A percentile compares a stretch with the other conserved stretches of the same genome.
phyloP scores from a whole-genome alignment of 2,113 vertebrate species.

The Cynocephalus volans region DNA sequence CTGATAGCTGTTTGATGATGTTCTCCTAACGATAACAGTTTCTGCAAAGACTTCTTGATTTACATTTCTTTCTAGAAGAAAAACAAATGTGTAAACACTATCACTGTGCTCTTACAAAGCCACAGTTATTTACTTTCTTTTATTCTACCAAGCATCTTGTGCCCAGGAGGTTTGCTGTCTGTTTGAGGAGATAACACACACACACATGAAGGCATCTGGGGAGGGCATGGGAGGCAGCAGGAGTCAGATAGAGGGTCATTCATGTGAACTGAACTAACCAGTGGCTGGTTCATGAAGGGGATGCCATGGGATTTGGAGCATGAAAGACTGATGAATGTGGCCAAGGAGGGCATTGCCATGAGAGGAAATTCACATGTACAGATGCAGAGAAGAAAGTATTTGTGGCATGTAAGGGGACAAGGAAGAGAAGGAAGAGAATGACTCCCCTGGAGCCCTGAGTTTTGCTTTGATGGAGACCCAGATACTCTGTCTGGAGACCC shows the following conservation, averaged over 20 bases:
- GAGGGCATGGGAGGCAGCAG: neutral
- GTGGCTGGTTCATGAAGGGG: neutral
- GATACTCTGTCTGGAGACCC: neutral
- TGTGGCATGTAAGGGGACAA: neutral
- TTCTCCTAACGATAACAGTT: neutral
- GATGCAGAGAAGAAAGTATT: constrained; percentile 51
- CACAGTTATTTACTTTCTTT: neutral
- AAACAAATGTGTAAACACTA: neutral
- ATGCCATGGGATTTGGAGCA: neutral
- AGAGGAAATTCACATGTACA: neutral
- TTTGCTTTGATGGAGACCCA: constrained; percentile 56
- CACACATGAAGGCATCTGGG: neutral
- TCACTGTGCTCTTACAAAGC: neutral
- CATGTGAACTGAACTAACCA: neutral
- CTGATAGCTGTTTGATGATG: neutral
- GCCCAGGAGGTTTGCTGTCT: neutral
- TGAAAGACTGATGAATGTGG: neutral
- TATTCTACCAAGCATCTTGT: neutral
- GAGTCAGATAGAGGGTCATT: neutral
- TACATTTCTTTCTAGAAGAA: neutral
- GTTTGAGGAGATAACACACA: neutral
- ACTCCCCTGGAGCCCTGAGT: constrained; percentile 10
- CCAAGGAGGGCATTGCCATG: neutral
- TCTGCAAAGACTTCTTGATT: neutral
- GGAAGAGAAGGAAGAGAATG: neutral